These are phyloP conservation scores for Cygnus buccinator DNA, from an alignment of 2,113 vertebrate species.

Conservation along the genomic window DNA sequence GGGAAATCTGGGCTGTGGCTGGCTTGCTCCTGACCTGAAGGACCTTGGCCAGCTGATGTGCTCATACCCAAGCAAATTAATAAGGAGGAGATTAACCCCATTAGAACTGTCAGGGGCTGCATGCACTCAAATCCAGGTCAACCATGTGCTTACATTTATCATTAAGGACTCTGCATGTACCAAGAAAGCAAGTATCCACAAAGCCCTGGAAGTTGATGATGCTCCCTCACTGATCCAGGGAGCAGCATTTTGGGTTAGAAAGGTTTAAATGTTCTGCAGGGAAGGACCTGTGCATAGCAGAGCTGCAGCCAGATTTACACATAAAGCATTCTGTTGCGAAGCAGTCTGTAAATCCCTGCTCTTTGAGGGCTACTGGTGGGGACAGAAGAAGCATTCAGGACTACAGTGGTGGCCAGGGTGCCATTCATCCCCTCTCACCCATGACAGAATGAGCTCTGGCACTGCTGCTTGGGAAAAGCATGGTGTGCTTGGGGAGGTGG, in stretches of 20 bases:
- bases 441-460: not conserved
- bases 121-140: not conserved
- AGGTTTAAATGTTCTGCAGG: not conserved
- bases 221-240: not conserved
- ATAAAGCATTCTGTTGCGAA: not conserved
- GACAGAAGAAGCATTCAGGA: not conserved
- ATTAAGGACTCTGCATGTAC: not conserved
- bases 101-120: not conserved
- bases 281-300: not conserved
- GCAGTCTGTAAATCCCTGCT: not conserved
- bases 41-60: not conserved
- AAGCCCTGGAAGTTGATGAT: not conserved
- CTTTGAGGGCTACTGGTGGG: not conserved
- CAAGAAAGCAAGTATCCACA: not conserved
- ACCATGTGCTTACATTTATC: not conserved
- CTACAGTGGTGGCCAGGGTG: not conserved
- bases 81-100: not conserved
- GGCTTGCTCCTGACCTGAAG: not conserved
- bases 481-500: not conserved
- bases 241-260: not conserved
- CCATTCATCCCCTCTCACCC: not conserved
- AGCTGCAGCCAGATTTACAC: not conserved
- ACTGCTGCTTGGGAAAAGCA: not conserved
- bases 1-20: not conserved
- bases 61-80: not conserved